A percentile compares a stretch with the other conserved stretches of the same genome.
Conservation (phyloP, 2,797 vertebrate species). For the Lacerta viridis region DNA sequence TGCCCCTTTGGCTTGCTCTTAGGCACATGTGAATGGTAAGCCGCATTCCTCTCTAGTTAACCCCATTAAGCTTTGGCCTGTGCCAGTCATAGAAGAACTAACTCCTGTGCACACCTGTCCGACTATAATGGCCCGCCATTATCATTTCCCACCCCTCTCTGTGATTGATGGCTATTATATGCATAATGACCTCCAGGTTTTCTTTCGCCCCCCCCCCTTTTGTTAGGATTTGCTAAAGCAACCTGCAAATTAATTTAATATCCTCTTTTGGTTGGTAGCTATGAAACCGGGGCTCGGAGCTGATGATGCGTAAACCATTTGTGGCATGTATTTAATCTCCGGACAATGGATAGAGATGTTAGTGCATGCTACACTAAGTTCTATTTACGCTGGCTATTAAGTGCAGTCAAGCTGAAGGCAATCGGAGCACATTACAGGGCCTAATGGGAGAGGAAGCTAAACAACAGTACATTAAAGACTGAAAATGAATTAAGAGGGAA, state of each 20-base stretch:
- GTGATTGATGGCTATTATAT: constrained; percentile 81
- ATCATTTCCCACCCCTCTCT: constrained; percentile 73
- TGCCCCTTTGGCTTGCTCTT: constrained; percentile 66
- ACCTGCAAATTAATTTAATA: constrained; percentile 92
- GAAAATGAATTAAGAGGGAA: constrained; percentile 88
- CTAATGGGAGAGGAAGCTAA: constrained; percentile 88
- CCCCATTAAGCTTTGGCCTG: constrained; percentile 69
- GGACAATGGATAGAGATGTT: constrained; percentile 92
- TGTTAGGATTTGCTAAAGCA: constrained; percentile 87
- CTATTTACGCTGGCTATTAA: constrained; percentile 92
- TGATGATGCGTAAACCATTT: constrained; percentile 90
- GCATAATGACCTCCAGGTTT: constrained; percentile 74
- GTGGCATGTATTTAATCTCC: constrained; percentile 91
- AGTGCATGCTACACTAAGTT: constrained; percentile 91
- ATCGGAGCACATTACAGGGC: constrained; percentile 88
- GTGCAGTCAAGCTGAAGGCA: constrained; percentile 89
- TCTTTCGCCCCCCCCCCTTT: constrained; percentile 61
- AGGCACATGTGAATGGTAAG: constrained; percentile 59
- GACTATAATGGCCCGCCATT: constrained; percentile 73
- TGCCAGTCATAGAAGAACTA: constrained; percentile 66
- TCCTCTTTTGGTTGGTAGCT: constrained; percentile 87
- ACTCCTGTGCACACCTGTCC: constrained; percentile 73
- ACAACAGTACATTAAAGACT: constrained; percentile 89
- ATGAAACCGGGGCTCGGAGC: constrained; percentile 85
- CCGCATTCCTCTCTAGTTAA: constrained; percentile 63